phyloP scores from a whole-genome alignment of 2,888 invertebrate species.

The Scaptodrosophila latifasciaeformis region DNA sequence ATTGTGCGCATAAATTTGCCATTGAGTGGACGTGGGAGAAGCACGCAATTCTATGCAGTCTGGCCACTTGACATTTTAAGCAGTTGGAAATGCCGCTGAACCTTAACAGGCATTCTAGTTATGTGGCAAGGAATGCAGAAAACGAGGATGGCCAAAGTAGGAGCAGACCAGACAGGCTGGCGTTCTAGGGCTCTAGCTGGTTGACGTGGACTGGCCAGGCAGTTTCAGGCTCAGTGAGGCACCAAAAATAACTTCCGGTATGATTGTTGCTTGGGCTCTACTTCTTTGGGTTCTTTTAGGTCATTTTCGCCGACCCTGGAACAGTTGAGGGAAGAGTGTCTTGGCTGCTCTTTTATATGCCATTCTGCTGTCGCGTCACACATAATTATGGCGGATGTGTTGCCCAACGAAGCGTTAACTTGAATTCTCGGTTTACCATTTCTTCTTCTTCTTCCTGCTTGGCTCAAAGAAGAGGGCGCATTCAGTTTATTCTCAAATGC shows the following conservation, averaged over 20 bases:
- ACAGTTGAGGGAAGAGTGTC: background rate
- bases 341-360: slow-evolving; percentile 48
- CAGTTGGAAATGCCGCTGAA: slow-evolving; percentile 18
- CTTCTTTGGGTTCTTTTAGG: slow-evolving; percentile 10
- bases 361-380: slow-evolving; percentile 60
- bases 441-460: no score
- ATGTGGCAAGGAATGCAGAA: no score
- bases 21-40: slow-evolving; percentile 40
- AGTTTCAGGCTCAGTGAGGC: slow-evolving; percentile 27
- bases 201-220: no score
- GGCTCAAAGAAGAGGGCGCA: no score
- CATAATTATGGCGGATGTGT: slow-evolving; percentile 70
- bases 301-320: background rate
- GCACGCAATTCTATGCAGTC: slow-evolving; percentile 10
- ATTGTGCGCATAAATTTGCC: slow-evolving; percentile 66
- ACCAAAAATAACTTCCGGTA: slow-evolving; percentile 52
- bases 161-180: no score
- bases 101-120: background rate
- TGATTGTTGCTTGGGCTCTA: slow-evolving; percentile 1
- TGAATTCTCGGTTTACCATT: slow-evolving; percentile 58
- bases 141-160: no score
- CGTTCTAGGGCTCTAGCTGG: no score
- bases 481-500: slow-evolving; percentile 19
- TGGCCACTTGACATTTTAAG: slow-evolving; percentile 64
- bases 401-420: slow-evolving; percentile 65